Conservation (phyloP, 2,113 vertebrate species). For the Eptesicus fuscus region DNA sequence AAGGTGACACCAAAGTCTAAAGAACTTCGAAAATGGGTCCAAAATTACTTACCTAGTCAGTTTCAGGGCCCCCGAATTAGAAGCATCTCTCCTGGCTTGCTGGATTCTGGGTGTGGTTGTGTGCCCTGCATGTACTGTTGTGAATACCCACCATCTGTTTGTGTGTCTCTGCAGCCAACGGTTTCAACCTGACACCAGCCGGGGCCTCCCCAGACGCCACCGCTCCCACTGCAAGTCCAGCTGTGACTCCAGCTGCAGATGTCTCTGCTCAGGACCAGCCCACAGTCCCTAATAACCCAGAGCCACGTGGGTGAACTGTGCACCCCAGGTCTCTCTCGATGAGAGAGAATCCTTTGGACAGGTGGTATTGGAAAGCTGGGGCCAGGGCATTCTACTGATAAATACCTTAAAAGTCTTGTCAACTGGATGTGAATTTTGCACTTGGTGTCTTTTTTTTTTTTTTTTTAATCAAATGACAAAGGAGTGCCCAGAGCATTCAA, state of each 20-base stretch:
- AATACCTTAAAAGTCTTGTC: constrained; percentile 57
- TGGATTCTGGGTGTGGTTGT: background rate
- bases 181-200: constrained; percentile 37
- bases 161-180: constrained; percentile 27
- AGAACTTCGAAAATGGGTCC: background rate
- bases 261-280: constrained; percentile 63
- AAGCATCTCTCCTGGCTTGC: background rate
- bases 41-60: background rate
- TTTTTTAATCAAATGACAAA: background rate
- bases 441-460: constrained; percentile 36
- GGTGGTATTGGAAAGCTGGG: background rate
- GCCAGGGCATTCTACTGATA: background rate
- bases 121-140: accelerated
- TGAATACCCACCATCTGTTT: background rate
- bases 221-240: constrained; percentile 47
- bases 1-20: background rate
- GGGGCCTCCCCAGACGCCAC: background rate
- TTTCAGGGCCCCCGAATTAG: background rate
- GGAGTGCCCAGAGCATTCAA: constrained; percentile 9
- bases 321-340: background rate
- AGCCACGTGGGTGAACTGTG: constrained; percentile 66
- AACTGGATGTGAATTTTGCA: constrained; percentile 54
- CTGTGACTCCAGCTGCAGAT: constrained; percentile 28
- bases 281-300: background rate
- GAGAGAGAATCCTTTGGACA: constrained; percentile 8